phyloP scores from a whole-genome alignment of 2,888 invertebrate genomes.

The Clistopyga incitator region DNA sequence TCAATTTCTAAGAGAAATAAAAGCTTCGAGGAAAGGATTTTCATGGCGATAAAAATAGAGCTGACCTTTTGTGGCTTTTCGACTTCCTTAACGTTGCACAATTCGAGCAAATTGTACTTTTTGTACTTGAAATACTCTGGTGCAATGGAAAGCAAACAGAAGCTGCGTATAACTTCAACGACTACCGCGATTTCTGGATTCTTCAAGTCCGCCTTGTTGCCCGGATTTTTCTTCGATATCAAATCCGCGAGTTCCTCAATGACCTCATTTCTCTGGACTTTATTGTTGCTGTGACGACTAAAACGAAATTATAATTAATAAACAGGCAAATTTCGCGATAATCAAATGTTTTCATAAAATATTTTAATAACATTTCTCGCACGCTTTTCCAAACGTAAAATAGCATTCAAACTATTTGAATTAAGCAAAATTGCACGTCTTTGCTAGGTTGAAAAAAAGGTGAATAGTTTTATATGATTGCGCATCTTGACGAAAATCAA shows the following conservation, averaged over 20 bases:
- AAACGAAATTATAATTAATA: conserved; percentile 48
- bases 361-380: too few relatives aligned
- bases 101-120: conserved; percentile 93
- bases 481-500: too few relatives aligned
- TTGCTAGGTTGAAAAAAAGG: too few relatives aligned
- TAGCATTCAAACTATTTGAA: too few relatives aligned
- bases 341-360: too few relatives aligned
- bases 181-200: conserved; percentile 91
- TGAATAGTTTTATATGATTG: too few relatives aligned
- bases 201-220: conserved; percentile 92
- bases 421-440: too few relatives aligned
- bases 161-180: conserved; percentile 92
- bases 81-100: conserved; percentile 75
- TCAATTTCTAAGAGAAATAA: not conserved
- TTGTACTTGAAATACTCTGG: conserved; percentile 91
- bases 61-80: conserved; percentile 49
- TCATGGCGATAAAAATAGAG: not conserved
- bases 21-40: not conserved
- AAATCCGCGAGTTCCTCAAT: conserved; percentile 91
- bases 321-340: not conserved
- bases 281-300: conserved; percentile 90
- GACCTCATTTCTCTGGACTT: conserved; percentile 89
- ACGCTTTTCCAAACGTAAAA: too few relatives aligned
- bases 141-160: conserved; percentile 92
- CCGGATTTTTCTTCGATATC: conserved; percentile 88